phyloP scores from a whole-genome alignment of 2,797 vertebrate genomes.

The Craterocephalus amniculus region DNA sequence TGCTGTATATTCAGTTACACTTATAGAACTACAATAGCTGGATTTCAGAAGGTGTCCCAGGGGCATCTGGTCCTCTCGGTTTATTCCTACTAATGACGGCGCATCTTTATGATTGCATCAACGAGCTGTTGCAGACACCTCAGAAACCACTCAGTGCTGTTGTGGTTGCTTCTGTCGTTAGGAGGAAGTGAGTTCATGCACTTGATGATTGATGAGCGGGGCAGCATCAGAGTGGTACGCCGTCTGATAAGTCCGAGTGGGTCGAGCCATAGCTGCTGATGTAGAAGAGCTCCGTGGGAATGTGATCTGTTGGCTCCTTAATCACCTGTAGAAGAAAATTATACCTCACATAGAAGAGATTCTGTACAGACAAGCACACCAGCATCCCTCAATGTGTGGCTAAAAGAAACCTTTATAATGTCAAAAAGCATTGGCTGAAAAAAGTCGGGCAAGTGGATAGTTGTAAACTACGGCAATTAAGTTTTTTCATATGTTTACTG shows the following conservation, averaged over 20 bases:
- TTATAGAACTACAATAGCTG: conserved; percentile 5
- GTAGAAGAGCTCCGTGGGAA: conserved; percentile 75
- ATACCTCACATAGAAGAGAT: conserved; percentile 9
- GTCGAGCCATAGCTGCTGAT: conserved; percentile 79
- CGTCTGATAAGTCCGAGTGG: conserved; percentile 85
- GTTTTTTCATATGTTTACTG: background rate
- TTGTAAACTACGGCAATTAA: background rate
- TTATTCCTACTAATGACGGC: conserved; percentile 22
- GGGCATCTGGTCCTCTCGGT: conserved; percentile 4
- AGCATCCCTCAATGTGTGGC: background rate
- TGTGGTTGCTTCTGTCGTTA: conserved; percentile 14
- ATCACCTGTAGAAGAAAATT: conserved; percentile 64
- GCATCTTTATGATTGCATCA: background rate
- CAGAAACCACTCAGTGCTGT: conserved; percentile 18
- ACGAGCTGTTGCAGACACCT: conserved; percentile 24
- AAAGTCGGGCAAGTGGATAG: background rate
- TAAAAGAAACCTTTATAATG: background rate
- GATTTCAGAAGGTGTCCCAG: background rate
- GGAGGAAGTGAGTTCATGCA: conserved; percentile 18
- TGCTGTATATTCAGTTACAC: conserved; percentile 3
- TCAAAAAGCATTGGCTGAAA: background rate
- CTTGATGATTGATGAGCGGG: conserved; percentile 13
- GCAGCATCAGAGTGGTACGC: conserved; percentile 77
- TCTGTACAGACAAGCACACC: background rate
- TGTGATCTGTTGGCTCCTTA: conserved; percentile 59